Conservation (phyloP, 2,888 invertebrate species). For the Drosophila borealis region DNA sequence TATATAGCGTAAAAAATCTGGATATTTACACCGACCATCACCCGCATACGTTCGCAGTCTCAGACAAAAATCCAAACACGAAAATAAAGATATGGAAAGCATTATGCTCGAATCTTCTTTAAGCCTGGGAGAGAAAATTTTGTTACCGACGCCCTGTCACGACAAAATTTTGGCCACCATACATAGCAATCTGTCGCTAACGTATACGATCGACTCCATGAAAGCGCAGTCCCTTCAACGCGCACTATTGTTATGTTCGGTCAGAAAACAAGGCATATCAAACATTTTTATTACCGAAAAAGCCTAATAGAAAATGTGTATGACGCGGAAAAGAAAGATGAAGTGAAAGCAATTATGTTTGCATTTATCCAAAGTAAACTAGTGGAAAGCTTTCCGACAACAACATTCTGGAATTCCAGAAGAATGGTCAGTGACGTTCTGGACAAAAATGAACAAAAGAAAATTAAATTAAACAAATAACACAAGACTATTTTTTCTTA, state of each 20-base stretch:
- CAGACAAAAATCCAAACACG: conserved; percentile 7
- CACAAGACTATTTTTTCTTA: conserved; percentile 13
- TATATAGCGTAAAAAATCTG: not conserved
- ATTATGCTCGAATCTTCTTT: not conserved
- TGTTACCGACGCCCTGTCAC: conserved; percentile 5
- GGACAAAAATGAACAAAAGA: conserved; percentile 8
- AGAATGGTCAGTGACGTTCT: not conserved
- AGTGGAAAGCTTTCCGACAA: conserved; percentile 9
- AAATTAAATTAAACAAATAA: conserved; percentile 31
- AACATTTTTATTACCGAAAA: conserved; percentile 4
- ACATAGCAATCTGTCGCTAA: conserved; percentile 4
- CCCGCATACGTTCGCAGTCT: conserved; percentile 10
- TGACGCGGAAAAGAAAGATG: not conserved
- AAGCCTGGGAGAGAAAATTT: conserved; percentile 13
- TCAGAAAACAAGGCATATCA: conserved; percentile 14
- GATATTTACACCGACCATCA: conserved; percentile 6
- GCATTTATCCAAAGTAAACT: conserved; percentile 5
- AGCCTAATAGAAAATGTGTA: not conserved
- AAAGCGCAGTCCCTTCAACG: not conserved
- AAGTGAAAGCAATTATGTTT: conserved; percentile 15
- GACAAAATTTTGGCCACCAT: not conserved
- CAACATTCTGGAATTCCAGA: conserved; percentile 7
- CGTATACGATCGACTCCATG: not conserved
- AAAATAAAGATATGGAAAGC: conserved; percentile 6
- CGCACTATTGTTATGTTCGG: not conserved